Percentiles rank a stretch among this genome's conserved stretches.
These are phyloP conservation scores for Oceanites oceanicus DNA, from an alignment of 2,113 vertebrate species.

Conservation along the genomic window DNA sequence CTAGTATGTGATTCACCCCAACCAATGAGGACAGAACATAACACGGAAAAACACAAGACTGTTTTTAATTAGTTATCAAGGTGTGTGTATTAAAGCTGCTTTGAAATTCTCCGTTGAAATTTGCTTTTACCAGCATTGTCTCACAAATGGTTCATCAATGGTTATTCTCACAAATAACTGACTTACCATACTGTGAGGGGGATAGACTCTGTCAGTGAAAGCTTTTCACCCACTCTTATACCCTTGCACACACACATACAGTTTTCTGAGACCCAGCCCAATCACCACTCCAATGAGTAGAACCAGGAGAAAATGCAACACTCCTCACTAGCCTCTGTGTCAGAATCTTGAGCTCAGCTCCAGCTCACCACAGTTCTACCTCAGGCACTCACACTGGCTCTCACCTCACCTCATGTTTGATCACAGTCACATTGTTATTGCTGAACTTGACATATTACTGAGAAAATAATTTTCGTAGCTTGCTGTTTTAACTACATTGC, in stretches of 20 bases:
- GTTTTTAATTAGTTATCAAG: neutral
- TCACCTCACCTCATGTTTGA: neutral
- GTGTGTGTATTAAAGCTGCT: neutral
- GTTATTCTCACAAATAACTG: neutral
- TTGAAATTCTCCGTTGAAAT: neutral
- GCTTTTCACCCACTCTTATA: neutral
- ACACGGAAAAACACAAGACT: neutral
- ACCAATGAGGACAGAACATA: neutral
- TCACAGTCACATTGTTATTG: neutral
- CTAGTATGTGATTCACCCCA: neutral
- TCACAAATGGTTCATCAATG: neutral
- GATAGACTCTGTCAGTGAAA: neutral
- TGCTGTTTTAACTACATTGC: neutral
- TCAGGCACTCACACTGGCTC: neutral
- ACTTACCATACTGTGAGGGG: neutral
- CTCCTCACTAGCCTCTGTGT: neutral
- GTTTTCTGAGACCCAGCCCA: neutral
- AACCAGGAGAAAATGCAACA: neutral
- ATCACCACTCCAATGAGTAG: neutral
- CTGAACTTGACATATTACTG: neutral
- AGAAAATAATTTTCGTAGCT: neutral
- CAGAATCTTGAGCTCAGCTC: neutral
- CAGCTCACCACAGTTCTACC: neutral
- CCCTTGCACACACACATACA: neutral
- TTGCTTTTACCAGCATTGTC: neutral